Evolutionary conservation across 2,113 vertebrate genomes (phyloP), one percentile per base, ranked within the genome.

Genomic region (Scomber japonicus): DNA sequence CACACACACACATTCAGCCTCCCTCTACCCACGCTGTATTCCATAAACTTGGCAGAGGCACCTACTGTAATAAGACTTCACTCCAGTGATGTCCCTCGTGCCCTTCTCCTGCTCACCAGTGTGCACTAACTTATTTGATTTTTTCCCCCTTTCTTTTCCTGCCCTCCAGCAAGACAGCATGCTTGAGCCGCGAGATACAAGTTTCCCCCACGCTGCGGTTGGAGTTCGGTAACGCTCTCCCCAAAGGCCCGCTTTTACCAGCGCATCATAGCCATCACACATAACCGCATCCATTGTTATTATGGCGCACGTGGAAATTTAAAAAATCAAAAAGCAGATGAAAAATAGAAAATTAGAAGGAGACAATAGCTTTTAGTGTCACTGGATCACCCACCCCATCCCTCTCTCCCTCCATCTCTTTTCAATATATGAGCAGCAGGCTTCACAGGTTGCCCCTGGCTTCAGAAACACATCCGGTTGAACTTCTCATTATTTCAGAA

Each of bases 31-130:
- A 56, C 64, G 31, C 81, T 78, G 55, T 74, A 82, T 90, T 87
- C 83, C 72, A 87, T 92, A 89, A 89, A 91, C 82, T 86, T 88
- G 82, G 87, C 83, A 59, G 67, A 81, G 76, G 75, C 83, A 88
- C 88, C 83, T 88, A 21, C 21, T 21, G 21, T 21, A 88, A 90
- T 91, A 89, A 88, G 89, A 91, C 84, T 85, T 86, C 84, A 85
- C 89, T 91, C 71, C 77, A 70, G 78, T 82, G 84, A 76, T 27
- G 88, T 92, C 91, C 90, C 88, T 75, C 48, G 87, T 86, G 89
- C 83, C 89, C 85, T 91, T 93, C 90, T 80, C 56, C 87, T 88
- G 87, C 79, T 91, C 83, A 73, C 82, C 61, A 78, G 79, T 75
- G 30, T 81, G 84, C 70, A 78, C 80, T 71, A 79, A 73, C 84